phyloP scores from a whole-genome alignment of 2,888 invertebrate species.

The Autographa gamma region DNA sequence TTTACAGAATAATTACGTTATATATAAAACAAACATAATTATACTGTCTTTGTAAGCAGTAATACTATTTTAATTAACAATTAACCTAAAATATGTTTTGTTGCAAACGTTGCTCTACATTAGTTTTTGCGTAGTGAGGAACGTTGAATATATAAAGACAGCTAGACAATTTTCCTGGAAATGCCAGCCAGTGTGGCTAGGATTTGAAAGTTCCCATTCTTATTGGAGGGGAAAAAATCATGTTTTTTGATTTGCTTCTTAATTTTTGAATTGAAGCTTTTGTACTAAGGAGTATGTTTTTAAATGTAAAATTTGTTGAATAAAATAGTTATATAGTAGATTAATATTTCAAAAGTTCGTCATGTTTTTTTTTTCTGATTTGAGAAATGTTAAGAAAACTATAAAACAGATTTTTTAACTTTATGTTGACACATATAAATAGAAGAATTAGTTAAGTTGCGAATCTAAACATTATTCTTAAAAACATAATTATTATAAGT shows the following conservation, averaged over 20 bases:
- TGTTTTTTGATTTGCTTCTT: background rate
- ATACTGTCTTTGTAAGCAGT: background rate
- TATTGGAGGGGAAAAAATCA: background rate
- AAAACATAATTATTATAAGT: background rate
- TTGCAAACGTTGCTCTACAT: background rate
- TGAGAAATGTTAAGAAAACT: background rate
- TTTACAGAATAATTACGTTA: background rate
- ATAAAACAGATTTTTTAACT: background rate
- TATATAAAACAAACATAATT: background rate
- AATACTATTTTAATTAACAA: background rate
- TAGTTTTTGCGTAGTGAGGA: conserved; percentile 18
- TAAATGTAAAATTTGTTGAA: too few species aligned
- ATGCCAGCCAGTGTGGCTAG: conserved; percentile 33
- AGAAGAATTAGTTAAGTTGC: background rate
- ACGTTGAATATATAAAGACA: conserved; percentile 44
- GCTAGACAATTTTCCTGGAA: conserved; percentile 54
- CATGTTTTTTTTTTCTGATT: background rate
- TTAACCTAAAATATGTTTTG: conserved; percentile 6
- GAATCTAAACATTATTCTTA: background rate
- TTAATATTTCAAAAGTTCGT: too few species aligned
- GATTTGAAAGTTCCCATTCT: conserved; percentile 7
- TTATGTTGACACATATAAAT: background rate
- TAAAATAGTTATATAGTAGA: too few species aligned
- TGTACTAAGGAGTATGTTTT: too few species aligned
- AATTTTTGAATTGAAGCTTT: background rate